Percentiles rank a stretch among this genome's conserved stretches.
These are phyloP conservation scores for Acyrthosiphon pisum DNA, from an alignment of 1,140 invertebrate species.

Conservation along the genomic window DNA sequence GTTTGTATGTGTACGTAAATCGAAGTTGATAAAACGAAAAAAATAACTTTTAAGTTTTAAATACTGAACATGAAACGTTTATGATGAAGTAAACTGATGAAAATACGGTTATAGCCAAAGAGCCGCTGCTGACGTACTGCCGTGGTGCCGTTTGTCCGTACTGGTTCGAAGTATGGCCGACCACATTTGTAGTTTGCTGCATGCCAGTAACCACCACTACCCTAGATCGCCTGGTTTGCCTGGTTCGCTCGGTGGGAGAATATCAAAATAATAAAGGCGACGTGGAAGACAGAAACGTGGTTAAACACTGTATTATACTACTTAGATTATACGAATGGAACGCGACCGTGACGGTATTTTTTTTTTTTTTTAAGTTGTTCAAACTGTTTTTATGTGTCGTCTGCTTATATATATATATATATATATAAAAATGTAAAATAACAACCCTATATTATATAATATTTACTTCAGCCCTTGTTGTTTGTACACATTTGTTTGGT, in stretches of 20 bases:
- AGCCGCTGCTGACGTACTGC: not conserved
- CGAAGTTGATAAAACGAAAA: not conserved
- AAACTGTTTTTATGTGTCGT: not conserved
- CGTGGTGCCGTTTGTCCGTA: not conserved
- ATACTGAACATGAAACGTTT: not conserved
- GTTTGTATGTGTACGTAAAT: not conserved
- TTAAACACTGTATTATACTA: not conserved
- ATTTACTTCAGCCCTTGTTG: not conserved
- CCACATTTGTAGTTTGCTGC: not conserved
- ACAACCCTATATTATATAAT: not conserved
- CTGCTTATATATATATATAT: not conserved
- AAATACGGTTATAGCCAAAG: not conserved
- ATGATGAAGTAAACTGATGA: not conserved
- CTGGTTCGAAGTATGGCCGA: conserved; percentile 6
- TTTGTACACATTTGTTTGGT: not conserved
- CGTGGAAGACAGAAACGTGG: conserved; percentile 17
- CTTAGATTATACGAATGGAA: not conserved
- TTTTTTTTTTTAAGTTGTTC: not conserved
- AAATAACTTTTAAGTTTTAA: not conserved
- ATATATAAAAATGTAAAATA: not conserved
- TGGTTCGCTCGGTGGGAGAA: conserved; percentile 21
- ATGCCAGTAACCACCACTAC: not conserved
- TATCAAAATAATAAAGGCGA: conserved; percentile 25
- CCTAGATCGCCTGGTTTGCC: not conserved
- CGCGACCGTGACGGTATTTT: not conserved